Evolutionary conservation across 2,888 invertebrate genomes (phyloP).

Genomic region (Drosophila rubida): DNA sequence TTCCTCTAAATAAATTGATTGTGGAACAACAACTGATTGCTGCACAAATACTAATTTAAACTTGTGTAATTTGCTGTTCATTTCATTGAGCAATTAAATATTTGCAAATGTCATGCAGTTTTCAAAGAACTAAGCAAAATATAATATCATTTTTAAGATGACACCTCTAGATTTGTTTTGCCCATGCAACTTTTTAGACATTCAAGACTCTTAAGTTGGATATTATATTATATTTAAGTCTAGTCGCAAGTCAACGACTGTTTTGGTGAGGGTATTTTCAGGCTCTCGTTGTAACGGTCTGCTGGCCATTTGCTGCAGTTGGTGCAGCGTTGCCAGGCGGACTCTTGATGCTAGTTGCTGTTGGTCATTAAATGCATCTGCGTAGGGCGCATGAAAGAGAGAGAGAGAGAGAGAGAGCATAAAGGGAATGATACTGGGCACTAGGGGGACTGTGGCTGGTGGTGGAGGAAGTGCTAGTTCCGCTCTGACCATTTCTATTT

Average conservation of each 20-base stretch:
- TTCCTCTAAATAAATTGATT: too few relatives aligned
- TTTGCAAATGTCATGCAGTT: too few relatives aligned
- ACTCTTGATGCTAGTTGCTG: slow-evolving; percentile 34
- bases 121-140: too few relatives aligned
- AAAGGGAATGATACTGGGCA: slow-evolving; percentile 46
- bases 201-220: not conserved
- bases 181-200: not conserved
- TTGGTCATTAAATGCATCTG: slow-evolving; percentile 76
- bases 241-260: not conserved
- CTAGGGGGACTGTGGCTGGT: slow-evolving; percentile 8
- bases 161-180: too few relatives aligned
- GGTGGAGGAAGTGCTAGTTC: slow-evolving; percentile 54
- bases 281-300: slow-evolving; percentile 34
- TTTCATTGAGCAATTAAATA: too few relatives aligned
- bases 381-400: too few relatives aligned
- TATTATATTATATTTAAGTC: not conserved
- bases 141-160: too few relatives aligned
- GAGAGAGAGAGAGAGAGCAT: slow-evolving; percentile 25
- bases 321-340: slow-evolving; percentile 43
- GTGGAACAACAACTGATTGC: too few relatives aligned
- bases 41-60: too few relatives aligned
- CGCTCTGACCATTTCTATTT: slow-evolving; percentile 73
- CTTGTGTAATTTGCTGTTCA: too few relatives aligned
- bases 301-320: slow-evolving; percentile 69
- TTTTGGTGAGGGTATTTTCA: slow-evolving; percentile 32